These are phyloP conservation scores for Agrotis puta DNA, from an alignment of 2,888 invertebrate genomes.

Conservation along the genomic window DNA sequence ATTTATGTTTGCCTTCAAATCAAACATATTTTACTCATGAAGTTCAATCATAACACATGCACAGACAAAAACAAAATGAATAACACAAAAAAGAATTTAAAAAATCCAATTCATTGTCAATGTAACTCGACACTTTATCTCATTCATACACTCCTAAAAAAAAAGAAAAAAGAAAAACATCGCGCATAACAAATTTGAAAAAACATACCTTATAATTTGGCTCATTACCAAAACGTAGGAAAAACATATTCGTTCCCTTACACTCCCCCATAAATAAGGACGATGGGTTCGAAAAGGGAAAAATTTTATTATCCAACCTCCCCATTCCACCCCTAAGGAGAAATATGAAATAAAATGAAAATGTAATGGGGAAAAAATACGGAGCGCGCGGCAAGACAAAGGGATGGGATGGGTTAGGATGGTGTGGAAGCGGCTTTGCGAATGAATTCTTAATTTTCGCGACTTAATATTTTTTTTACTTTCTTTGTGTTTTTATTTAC, in stretches of 20 bases:
- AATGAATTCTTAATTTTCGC: background rate
- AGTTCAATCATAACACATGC: background rate
- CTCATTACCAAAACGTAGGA: constrained; percentile 89
- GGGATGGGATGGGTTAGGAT: constrained; percentile 76
- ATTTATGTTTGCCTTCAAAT: background rate
- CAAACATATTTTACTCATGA: background rate
- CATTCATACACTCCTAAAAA: constrained; percentile 71
- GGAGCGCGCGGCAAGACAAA: constrained; percentile 88
- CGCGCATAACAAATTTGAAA: constrained; percentile 79
- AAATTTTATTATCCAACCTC: constrained; percentile 86
- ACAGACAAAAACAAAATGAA: background rate
- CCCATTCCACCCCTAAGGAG: constrained; percentile 81
- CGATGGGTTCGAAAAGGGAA: constrained; percentile 84
- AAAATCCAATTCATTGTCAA: constrained; percentile 39
- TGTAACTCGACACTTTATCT: constrained; percentile 80
- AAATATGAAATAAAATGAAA: constrained; percentile 91
- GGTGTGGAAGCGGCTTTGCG: constrained; percentile 71
- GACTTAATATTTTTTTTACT: background rate
- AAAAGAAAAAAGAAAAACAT: constrained; percentile 72
- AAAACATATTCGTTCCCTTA: constrained; percentile 89
- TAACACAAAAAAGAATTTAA: background rate
- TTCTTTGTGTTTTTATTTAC: background rate
- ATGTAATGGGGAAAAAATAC: constrained; percentile 91
- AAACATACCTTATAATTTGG: constrained; percentile 88
- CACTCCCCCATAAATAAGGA: constrained; percentile 89